These are phyloP conservation scores for Galagoides demidoff DNA, from an alignment of 2,797 vertebrate species.

Conservation along the genomic window DNA sequence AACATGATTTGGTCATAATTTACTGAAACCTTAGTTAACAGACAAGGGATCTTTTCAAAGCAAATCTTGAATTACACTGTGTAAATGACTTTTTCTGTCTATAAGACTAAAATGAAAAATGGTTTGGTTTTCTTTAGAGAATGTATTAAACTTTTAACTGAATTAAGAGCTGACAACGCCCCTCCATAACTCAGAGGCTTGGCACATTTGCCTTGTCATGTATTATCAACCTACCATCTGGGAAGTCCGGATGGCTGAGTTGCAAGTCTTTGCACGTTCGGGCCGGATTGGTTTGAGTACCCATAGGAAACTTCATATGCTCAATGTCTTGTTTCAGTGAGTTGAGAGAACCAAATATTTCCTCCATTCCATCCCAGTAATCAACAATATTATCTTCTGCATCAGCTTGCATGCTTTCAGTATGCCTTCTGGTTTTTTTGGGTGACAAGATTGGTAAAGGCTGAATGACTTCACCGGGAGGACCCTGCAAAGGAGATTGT, in stretches of 20 bases:
- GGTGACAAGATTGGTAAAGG: conserved; percentile 95
- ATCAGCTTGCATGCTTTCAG: conserved; percentile 92
- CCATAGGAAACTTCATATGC: conserved; percentile 99
- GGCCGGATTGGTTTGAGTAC: conserved; percentile 96
- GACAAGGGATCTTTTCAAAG: neutral
- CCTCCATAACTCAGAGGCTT: neutral
- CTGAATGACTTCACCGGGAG: conserved; percentile 97
- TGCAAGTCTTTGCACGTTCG: conserved; percentile 98
- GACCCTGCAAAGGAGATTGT: conserved; percentile 89
- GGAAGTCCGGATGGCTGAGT: conserved; percentile 97
- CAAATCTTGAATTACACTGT: neutral
- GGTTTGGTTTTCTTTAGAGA: conserved; percentile 44
- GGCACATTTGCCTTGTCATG: neutral
- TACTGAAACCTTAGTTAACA: conserved; percentile 54
- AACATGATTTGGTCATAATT: conserved; percentile 25
- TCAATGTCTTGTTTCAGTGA: conserved; percentile 98
- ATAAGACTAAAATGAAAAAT: conserved; percentile 25
- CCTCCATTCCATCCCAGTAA: conserved; percentile 97
- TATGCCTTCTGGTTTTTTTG: conserved; percentile 94
- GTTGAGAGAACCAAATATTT: conserved; percentile 96
- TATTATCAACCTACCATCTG: conserved; percentile 91
- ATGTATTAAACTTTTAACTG: conserved; percentile 46
- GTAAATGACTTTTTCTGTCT: conserved; percentile 12
- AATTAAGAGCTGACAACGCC: neutral
- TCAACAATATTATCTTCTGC: conserved; percentile 91